Evolutionary conservation across 1,140 invertebrate species (phyloP), one percentile per base, ranked within the genome.

Genomic region (Protaetia brevitarsis): DNA sequence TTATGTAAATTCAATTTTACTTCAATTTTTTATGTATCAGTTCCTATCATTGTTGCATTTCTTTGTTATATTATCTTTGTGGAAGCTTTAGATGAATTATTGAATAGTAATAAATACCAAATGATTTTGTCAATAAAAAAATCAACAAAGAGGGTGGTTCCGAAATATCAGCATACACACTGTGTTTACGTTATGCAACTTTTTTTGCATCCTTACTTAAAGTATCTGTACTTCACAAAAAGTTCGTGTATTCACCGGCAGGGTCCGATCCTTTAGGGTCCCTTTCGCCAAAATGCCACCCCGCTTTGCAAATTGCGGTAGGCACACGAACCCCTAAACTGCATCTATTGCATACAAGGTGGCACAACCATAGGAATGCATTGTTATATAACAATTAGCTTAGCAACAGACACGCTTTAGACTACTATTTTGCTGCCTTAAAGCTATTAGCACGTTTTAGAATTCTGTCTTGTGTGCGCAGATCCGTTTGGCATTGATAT

Each of bases 331-430:
- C 13, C 41, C n/a, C 19, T 51, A 51, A 51, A 51, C 41, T 51
- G 41, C 41, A 51, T 51, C 41, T 51, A 51, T 51, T 51, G 41
- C 41, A 51, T 51, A 51, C 41, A 51, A 51, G 41, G 41, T 51
- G 41, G 41, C 41, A 51, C 41, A 23, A 51, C 19, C 3, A 51
- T 51, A 23, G 16, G 11, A 19, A 19, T 51, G 41, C 41, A 51
- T 16, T 34, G 13, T 51, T 51, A 51, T 23, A 11, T 51, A 51
- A 51, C 41, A 51, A 21, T 36, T 36, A 36, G 2, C 34, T 2
- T 13, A 10, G 34, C 8, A 36, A 36, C 8, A n/a, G n/a, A n/a
- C n/a, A n/a, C n/a, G n/a, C n/a, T n/a, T n/a, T n/a, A n/a, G n/a
- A n/a, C n/a, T n/a, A n/a, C n/a, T n/a, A n/a, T n/a, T n/a, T n/a